A percentile compares a stretch with the other conserved stretches of the same genome.
phyloP scores from a whole-genome alignment of 2,888 invertebrate species.

The Trachelus tabidus region DNA sequence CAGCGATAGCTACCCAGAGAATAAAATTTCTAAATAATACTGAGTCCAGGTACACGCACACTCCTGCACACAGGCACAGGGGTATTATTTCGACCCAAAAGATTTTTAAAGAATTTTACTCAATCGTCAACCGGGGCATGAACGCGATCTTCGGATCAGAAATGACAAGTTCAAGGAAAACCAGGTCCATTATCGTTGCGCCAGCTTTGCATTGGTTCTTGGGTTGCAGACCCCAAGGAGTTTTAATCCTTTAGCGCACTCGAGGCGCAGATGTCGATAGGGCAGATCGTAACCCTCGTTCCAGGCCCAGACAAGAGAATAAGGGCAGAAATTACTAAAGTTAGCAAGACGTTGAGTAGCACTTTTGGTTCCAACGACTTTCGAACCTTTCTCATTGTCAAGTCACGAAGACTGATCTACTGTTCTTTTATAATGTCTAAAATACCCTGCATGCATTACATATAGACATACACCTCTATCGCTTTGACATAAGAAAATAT shows the following conservation, averaged over 20 bases:
- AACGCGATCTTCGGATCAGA: not conserved
- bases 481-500: not conserved
- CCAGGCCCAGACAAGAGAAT: conserved; percentile 2
- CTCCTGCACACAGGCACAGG: not conserved
- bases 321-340: conserved; percentile 11
- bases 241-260: conserved; percentile 40
- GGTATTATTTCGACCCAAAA: not conserved
- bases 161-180: not conserved
- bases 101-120: not conserved
- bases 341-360: conserved; percentile 38
- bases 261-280: conserved; percentile 58
- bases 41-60: too few species aligned
- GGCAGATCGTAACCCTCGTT: conserved; percentile 51
- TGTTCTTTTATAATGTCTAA: not conserved
- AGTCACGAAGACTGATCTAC: conserved; percentile 48
- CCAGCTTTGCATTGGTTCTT: not conserved
- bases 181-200: not conserved
- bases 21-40: too few species aligned
- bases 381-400: conserved; percentile 57
- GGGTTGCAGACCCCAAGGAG: not conserved
- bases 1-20: not conserved
- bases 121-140: not conserved
- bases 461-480: not conserved
- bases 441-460: not conserved
- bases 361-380: conserved; percentile 51